Percentiles rank a stretch among this genome's conserved stretches.
Conservation (phyloP, 53 echinoderm and acorn worm genomes). For the Echinarachnius parma region DNA sequence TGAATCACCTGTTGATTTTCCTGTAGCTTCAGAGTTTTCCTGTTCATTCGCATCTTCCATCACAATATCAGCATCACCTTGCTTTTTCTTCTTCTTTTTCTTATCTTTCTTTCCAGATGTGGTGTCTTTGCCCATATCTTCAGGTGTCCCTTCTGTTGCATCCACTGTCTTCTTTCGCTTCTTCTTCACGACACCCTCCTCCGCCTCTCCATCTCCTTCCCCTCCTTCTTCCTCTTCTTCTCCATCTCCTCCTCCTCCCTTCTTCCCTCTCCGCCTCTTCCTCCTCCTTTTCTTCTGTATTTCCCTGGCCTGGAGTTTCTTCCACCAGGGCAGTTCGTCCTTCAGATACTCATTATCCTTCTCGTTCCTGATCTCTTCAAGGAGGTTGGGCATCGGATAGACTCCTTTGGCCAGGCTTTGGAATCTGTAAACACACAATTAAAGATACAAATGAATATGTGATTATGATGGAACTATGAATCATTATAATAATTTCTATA, state of each 20-base stretch:
- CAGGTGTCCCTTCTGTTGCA: background rate
- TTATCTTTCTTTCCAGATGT: background rate
- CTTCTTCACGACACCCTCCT: slow-evolving; percentile 11
- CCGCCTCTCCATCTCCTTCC: slow-evolving; percentile 32
- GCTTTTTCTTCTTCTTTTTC: slow-evolving; percentile 16
- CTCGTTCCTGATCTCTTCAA: slow-evolving; percentile 57
- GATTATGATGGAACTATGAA: too few relatives aligned
- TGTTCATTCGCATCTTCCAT: too few relatives aligned
- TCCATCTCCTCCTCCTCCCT: slow-evolving; percentile 15
- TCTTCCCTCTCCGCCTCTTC: slow-evolving; percentile 24
- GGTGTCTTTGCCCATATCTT: background rate
- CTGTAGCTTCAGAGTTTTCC: too few relatives aligned
- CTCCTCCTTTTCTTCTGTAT: slow-evolving; percentile 41
- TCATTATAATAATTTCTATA: too few relatives aligned
- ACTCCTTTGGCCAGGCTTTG: slow-evolving; percentile 67
- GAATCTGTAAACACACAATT: slow-evolving; percentile 46
- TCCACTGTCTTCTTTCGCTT: slow-evolving; percentile 29
- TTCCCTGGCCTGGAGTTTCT: slow-evolving; percentile 35
- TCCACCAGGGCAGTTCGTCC: slow-evolving; percentile 41
- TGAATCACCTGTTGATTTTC: too few relatives aligned
- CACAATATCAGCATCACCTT: background rate
- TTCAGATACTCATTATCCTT: slow-evolving; percentile 42
- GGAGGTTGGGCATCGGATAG: slow-evolving; percentile 66
- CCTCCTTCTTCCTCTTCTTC: slow-evolving; percentile 8
- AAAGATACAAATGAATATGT: background rate